Percentiles rank a stretch among this genome's conserved stretches.
Evolutionary conservation across 2,113 vertebrate species (phyloP).

Genomic region (Corvus moneduloides): DNA sequence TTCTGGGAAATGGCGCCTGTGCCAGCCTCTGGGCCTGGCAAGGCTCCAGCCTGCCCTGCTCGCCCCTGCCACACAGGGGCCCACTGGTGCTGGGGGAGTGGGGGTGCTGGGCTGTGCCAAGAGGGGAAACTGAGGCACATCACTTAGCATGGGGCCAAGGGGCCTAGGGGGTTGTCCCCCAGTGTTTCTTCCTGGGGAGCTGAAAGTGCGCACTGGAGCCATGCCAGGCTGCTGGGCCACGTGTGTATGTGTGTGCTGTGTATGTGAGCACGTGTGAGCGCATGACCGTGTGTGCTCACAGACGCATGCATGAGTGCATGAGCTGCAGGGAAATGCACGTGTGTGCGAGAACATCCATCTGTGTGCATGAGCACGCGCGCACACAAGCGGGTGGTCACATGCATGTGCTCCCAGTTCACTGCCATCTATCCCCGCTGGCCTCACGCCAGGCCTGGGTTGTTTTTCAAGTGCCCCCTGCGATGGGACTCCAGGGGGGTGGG

Average conservation of each 20-base stretch:
- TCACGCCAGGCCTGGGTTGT: conserved; percentile 30
- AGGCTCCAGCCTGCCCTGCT: neutral
- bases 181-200: neutral
- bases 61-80: rapidly evolving
- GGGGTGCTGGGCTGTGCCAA: neutral
- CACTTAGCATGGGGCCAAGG: neutral
- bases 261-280: neutral
- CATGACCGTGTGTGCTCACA: neutral
- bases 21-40: neutral
- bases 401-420: neutral
- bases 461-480: conserved; percentile 62
- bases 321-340: neutral
- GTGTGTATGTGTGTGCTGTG: neutral
- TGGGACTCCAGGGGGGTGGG: neutral
- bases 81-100: neutral
- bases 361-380: rapidly evolving
- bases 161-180: rapidly evolving
- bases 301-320: rapidly evolving
- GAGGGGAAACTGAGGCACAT: neutral
- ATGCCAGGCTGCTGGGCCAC: neutral
- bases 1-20: neutral
- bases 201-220: neutral
- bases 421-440: neutral
- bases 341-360: neutral
- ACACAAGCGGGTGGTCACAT: rapidly evolving